These are phyloP conservation scores for Tetragnatha versicolor DNA, from an alignment of 1,140 invertebrate genomes.

Conservation along the genomic window DNA sequence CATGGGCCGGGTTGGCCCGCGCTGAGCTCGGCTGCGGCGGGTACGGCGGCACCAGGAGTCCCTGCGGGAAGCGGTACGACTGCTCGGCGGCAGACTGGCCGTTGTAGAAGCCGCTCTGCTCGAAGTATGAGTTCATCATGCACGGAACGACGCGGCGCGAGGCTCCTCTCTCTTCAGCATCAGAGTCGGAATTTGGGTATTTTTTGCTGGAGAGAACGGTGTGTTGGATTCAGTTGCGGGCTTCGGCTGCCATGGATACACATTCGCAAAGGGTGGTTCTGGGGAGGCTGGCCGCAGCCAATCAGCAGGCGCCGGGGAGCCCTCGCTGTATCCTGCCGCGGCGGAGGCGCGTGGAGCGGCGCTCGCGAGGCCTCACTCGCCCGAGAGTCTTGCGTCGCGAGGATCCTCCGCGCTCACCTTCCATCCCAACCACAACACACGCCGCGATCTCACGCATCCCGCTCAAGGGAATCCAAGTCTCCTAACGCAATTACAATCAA, in stretches of 20 bases:
- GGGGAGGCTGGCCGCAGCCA: conserved; percentile 59
- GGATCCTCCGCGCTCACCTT: neutral
- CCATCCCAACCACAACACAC: neutral
- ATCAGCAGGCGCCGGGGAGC: conserved; percentile 56
- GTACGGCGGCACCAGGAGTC: conserved; percentile 67
- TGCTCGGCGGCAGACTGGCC: conserved; percentile 73
- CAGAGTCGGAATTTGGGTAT: conserved; percentile 61
- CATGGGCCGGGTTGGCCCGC: conserved; percentile 66
- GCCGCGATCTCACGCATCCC: too few relatives aligned
- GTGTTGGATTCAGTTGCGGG: conserved; percentile 61
- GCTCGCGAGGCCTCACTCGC: neutral
- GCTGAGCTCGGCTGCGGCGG: conserved; percentile 74
- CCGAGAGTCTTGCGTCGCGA: neutral
- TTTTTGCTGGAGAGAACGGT: conserved; percentile 60
- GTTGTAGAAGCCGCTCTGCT: conserved; percentile 89
- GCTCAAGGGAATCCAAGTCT: neutral
- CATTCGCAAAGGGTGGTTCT: conserved; percentile 53
- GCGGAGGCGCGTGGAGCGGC: conserved; percentile 8
- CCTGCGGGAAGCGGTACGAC: conserved; percentile 79
- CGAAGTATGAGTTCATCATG: conserved; percentile 93
- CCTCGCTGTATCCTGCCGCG: conserved; percentile 44
- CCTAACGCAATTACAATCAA: neutral
- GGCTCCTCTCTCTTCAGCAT: conserved; percentile 56
- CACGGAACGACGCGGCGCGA: conserved; percentile 66
- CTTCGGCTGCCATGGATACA: conserved; percentile 51